Conservation (phyloP, 2,888 invertebrate genomes). For the Synergus laeviventris region DNA sequence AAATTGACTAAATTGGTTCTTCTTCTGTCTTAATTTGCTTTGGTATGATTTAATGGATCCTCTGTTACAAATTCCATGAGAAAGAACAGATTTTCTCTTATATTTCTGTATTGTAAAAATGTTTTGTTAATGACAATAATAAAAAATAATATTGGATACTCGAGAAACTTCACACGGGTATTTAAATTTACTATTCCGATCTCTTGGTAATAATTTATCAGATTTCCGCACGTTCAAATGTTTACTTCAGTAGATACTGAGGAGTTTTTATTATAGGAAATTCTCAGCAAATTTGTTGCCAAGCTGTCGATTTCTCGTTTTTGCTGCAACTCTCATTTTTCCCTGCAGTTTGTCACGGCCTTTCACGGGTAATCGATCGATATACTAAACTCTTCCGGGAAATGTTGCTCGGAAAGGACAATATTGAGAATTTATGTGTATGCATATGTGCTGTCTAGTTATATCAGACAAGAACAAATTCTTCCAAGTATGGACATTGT, state of each 20-base stretch:
- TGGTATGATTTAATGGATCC: background rate
- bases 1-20: constrained; percentile 2
- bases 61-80: background rate
- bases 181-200: background rate
- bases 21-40: background rate
- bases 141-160: background rate
- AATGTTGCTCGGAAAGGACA: background rate
- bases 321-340: constrained; percentile 6
- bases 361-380: constrained; percentile 13
- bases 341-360: background rate
- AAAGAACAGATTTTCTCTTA: background rate
- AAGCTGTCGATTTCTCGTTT: constrained; percentile 8
- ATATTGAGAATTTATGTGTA: too few relatives aligned
- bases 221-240: background rate
- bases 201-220: background rate
- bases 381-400: constrained; percentile 15
- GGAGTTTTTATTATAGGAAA: background rate
- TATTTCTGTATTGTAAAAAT: background rate
- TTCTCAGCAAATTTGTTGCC: background rate
- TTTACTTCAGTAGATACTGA: background rate
- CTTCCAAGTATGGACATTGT: too few relatives aligned
- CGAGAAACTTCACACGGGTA: background rate
- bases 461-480: background rate
- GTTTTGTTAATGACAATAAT: background rate
- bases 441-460: too few relatives aligned